Evolutionary conservation across 2,113 vertebrate genomes (phyloP).

Genomic region (Dasyprocta punctata): DNA sequence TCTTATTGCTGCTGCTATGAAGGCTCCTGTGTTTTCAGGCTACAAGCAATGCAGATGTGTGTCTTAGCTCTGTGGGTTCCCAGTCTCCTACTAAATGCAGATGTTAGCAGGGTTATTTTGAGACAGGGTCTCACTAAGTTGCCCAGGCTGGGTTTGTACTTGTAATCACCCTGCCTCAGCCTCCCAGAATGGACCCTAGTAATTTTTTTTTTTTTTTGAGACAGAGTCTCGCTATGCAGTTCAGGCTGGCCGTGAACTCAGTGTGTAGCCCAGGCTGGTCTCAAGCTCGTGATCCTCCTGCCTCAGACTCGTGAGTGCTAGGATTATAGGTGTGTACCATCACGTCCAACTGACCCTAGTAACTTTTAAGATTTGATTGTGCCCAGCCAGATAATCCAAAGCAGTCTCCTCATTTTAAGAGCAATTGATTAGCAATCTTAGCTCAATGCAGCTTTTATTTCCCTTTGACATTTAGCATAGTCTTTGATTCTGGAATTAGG

Average conservation of each 20-base stretch:
- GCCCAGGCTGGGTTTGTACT: not conserved
- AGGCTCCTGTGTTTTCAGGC: not conserved
- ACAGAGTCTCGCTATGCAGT: not conserved
- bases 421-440: constrained; percentile 21
- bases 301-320: not conserved
- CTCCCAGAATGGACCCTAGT: not conserved
- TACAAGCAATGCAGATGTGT: not conserved
- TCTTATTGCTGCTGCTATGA: constrained; percentile 24
- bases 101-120: not conserved
- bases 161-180: not conserved
- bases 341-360: no score
- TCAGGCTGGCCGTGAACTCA: not conserved
- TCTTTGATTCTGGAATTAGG: constrained; percentile 9
- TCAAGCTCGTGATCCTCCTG: not conserved
- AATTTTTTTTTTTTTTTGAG: not conserved
- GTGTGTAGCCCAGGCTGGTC: not conserved
- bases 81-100: constrained; percentile 17
- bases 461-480: not conserved
- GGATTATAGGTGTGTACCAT: not conserved
- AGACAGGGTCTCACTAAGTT: not conserved
- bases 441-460: not conserved
- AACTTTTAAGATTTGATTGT: not conserved
- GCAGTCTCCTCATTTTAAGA: not conserved
- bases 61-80: constrained; percentile 20
- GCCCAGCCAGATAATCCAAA: not conserved